Conservation (phyloP, 2,113 vertebrate genomes). For the Lophura nycthemera region DNA sequence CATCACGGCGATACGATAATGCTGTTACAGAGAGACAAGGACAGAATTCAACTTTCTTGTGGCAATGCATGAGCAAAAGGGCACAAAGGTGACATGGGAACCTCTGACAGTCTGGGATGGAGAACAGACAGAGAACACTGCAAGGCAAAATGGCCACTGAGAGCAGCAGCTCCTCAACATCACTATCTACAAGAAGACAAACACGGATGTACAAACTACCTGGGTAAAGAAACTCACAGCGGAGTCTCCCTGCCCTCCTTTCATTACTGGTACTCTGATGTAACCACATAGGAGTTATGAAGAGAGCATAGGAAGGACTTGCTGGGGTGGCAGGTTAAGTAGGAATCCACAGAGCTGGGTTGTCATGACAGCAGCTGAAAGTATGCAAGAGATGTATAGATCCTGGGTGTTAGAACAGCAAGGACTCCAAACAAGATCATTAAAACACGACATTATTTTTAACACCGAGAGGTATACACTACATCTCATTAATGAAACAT, state of each 20-base stretch:
- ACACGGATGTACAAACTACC: conserved; percentile 29
- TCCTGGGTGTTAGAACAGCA: conserved; percentile 43
- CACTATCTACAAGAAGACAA: conserved; percentile 33
- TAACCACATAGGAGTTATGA: conserved; percentile 50
- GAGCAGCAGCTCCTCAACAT: conserved; percentile 23
- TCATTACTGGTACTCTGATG: conserved; percentile 55
- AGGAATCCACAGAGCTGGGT: conserved; percentile 66
- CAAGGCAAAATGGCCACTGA: conserved; percentile 37
- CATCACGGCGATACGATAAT: not conserved
- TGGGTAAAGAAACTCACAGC: conserved; percentile 61
- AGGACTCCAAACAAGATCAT: conserved; percentile 44
- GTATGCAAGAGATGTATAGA: conserved; percentile 65
- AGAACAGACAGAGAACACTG: conserved; percentile 24
- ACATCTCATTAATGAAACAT: conserved; percentile 21
- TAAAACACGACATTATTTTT: conserved; percentile 32
- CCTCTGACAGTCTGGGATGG: not conserved
- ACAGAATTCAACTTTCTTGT: not conserved
- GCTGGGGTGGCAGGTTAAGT: conserved; percentile 68
- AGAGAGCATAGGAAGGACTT: conserved; percentile 61
- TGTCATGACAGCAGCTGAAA: conserved; percentile 72
- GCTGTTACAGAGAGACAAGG: not conserved
- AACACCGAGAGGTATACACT: conserved; percentile 16
- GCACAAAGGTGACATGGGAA: conserved; percentile 18
- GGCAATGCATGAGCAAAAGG: not conserved
- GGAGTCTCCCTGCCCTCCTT: conserved; percentile 68